Conservation (phyloP, 1,140 invertebrate genomes). For the Zophobas atratus region DNA sequence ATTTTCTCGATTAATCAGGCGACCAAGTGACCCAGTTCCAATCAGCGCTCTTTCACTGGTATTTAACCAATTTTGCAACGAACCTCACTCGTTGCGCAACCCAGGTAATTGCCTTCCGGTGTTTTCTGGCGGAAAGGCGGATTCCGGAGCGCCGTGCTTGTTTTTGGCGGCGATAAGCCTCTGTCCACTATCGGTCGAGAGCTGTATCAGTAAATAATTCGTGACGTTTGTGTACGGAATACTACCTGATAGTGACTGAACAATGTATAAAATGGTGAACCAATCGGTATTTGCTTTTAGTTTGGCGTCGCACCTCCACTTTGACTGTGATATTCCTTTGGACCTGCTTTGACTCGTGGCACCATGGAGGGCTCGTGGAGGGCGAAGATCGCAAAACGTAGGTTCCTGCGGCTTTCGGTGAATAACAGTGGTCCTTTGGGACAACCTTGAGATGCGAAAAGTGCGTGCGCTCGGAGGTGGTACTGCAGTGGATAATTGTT, state of each 20-base stretch:
- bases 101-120: too few relatives aligned
- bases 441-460: background rate
- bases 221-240: conserved; percentile 17
- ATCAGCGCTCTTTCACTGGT: background rate
- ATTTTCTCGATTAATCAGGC: too few relatives aligned
- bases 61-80: background rate
- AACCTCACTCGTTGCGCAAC: background rate
- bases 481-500: too few relatives aligned
- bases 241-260: conserved; percentile 5
- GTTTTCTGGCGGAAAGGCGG: background rate
- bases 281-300: background rate
- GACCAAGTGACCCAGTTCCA: background rate
- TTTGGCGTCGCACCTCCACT: background rate
- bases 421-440: background rate
- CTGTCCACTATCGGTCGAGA: background rate
- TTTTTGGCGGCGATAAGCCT: background rate
- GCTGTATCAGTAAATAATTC: conserved; percentile 13
- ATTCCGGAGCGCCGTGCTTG: background rate
- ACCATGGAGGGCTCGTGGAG: conserved; percentile 6
- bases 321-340: conserved; percentile 13
- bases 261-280: conserved; percentile 5
- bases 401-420: background rate
- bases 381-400: conserved; percentile 3
- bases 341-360: background rate
- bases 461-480: too few relatives aligned